Evolutionary conservation across 2,797 vertebrate genomes (phyloP).

Genomic region (Pipistrellus pygmaeus): DNA sequence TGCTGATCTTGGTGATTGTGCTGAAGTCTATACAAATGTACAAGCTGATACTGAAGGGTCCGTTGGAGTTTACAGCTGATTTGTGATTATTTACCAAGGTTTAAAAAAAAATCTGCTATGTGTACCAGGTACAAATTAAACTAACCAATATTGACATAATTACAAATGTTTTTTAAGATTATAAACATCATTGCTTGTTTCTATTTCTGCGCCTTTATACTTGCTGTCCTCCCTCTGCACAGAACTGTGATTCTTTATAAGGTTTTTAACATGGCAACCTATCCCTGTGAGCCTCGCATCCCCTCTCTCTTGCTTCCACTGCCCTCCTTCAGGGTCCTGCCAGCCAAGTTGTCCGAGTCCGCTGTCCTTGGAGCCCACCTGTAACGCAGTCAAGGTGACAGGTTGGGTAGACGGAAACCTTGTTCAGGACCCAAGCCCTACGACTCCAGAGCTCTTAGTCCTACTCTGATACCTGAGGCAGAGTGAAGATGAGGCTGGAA

Average conservation of each 20-base stretch:
- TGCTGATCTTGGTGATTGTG: background rate
- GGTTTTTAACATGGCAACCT: background rate
- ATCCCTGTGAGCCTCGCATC: no score
- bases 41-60: background rate
- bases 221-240: background rate
- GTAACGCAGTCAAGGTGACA: background rate
- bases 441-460: background rate
- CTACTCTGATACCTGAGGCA: background rate
- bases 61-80: background rate
- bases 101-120: background rate
- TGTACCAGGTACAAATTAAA: constrained; percentile 4
- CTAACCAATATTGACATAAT: constrained; percentile 34
- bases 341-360: background rate
- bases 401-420: background rate
- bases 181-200: constrained; percentile 9
- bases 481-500: background rate
- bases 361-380: background rate
- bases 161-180: constrained; percentile 4
- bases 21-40: background rate
- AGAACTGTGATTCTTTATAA: background rate
- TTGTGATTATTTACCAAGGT: background rate
- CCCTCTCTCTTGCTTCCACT: no score
- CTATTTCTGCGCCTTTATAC: constrained; percentile 9
- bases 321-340: no score
- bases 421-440: background rate